Percentiles rank a stretch among this genome's conserved stretches.
These are phyloP conservation scores for Mastigias papua DNA, from an alignment of 30 jellyfish, hydroid and myxozoan genomes.

Conservation along the genomic window DNA sequence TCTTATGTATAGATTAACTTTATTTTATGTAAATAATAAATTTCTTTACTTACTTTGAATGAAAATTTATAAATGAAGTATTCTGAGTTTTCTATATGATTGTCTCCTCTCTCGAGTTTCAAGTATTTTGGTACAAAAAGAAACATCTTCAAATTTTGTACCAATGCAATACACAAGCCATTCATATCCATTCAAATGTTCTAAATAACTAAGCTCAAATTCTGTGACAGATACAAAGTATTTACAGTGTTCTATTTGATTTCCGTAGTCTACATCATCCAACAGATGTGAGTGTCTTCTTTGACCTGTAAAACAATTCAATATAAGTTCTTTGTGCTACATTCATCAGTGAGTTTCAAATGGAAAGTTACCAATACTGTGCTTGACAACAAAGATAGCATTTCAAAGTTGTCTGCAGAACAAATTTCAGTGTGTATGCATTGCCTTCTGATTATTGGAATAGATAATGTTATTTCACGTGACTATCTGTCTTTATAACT, in stretches of 20 bases:
- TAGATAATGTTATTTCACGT: no score
- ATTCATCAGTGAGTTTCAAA: no score
- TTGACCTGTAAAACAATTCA: background rate
- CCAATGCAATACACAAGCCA: background rate
- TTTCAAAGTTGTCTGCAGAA: no score
- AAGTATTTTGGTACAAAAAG: background rate
- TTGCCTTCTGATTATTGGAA: no score
- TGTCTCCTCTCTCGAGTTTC: background rate
- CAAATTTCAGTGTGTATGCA: no score
- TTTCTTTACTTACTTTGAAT: background rate
- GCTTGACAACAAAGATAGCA: no score
- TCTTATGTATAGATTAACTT: background rate
- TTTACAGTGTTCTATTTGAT: no score
- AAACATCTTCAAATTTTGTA: background rate
- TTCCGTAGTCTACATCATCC: background rate
- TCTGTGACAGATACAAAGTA: no score
- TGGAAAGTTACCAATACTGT: no score
- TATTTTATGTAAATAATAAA: slow-evolving; percentile 2
- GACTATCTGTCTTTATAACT: no score
- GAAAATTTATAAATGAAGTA: background rate
- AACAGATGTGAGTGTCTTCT: background rate
- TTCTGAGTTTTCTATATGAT: background rate
- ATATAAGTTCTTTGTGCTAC: no score
- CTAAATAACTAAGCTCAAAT: background rate
- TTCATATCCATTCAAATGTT: background rate